Conservation (phyloP, 2,113 vertebrate species). For the Catharus minimus region DNA sequence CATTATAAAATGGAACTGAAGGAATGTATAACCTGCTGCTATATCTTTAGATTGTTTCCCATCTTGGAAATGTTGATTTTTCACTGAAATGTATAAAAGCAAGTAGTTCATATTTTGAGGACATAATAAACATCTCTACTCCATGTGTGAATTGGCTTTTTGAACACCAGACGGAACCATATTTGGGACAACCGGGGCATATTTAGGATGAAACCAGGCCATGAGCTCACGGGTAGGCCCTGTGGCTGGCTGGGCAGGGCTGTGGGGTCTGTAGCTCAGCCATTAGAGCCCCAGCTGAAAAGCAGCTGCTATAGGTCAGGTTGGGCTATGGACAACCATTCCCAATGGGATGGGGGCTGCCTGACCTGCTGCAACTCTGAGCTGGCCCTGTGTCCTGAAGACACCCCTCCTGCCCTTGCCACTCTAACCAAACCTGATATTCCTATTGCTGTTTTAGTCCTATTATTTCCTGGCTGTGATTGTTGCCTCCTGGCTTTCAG, state of each 20-base stretch:
- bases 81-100: background rate
- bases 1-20: background rate
- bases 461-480: background rate
- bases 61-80: background rate
- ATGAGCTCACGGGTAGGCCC: fast-evolving
- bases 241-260: background rate
- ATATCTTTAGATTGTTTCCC: background rate
- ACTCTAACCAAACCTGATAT: background rate
- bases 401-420: background rate
- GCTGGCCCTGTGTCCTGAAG: background rate
- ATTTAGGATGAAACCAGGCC: background rate
- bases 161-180: background rate
- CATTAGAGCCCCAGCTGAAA: background rate
- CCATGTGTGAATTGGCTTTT: background rate
- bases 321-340: background rate
- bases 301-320: background rate
- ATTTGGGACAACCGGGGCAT: background rate
- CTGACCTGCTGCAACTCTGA: background rate
- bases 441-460: background rate
- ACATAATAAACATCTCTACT: background rate
- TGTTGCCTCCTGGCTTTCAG: background rate
- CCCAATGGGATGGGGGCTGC: fast-evolving
- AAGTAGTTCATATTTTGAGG: background rate
- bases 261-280: background rate
- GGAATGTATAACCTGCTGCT: background rate